Percentiles rank a stretch among this genome's conserved stretches.
phyloP scores from a whole-genome alignment of 2,797 vertebrate species.

The Chlorospingus flavigularis region DNA sequence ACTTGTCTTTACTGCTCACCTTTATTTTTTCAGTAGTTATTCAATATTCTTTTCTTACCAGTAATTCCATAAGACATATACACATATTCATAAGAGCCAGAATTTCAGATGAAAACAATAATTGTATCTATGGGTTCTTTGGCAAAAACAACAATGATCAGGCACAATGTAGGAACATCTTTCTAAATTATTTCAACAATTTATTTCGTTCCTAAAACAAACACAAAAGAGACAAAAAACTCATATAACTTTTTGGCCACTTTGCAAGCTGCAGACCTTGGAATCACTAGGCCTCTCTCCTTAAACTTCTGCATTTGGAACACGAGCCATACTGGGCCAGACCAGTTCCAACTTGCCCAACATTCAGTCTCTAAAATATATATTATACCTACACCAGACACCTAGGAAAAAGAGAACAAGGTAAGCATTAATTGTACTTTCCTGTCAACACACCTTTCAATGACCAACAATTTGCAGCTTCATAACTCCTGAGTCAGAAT shows the following conservation, averaged over 20 bases:
- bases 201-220: neutral
- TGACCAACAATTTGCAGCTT: neutral
- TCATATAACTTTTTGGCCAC: neutral
- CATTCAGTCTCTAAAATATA: neutral
- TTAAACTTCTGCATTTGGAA: neutral
- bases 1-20: neutral
- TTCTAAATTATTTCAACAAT: neutral
- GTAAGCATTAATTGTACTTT: neutral
- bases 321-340: neutral
- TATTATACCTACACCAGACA: neutral
- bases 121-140: neutral
- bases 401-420: neutral
- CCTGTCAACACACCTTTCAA: neutral
- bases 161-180: neutral
- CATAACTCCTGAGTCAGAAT: neutral
- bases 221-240: neutral
- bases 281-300: neutral
- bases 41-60: neutral
- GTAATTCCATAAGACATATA: neutral
- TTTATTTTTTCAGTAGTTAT: neutral
- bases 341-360: neutral
- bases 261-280: neutral
- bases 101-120: neutral
- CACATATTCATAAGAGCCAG: fast-evolving
- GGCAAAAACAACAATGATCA: fast-evolving